These are phyloP conservation scores for Drosophila pseudotalamancana DNA, from an alignment of 2,888 invertebrate species.

Conservation along the genomic window DNA sequence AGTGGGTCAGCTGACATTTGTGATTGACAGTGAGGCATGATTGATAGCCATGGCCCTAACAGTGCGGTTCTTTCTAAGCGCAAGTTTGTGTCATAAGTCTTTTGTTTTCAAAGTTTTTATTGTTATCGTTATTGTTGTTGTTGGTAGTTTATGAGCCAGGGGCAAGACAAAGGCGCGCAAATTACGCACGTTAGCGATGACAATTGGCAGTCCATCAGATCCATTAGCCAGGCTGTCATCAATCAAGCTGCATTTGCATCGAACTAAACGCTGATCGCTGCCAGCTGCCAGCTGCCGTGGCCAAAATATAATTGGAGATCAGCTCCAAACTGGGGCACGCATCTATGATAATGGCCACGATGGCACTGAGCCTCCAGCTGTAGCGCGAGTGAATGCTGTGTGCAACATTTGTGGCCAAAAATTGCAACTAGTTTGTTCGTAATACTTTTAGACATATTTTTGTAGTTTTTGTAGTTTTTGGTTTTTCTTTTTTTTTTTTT, in stretches of 20 bases:
- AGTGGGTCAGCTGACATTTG: constrained; percentile 16
- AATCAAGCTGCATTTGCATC: constrained; percentile 73
- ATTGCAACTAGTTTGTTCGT: constrained; percentile 55
- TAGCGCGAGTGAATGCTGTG: constrained; percentile 37
- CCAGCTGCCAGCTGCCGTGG: constrained; percentile 20
- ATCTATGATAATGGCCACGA: constrained; percentile 29
- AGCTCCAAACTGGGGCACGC: constrained; percentile 64
- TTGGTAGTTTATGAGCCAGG: too few relatives aligned
- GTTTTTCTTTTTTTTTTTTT: constrained; percentile 5
- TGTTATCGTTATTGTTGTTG: neutral
- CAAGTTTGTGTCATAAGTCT: constrained; percentile 63
- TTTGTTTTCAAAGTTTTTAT: constrained; percentile 36
- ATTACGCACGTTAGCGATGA: constrained; percentile 56
- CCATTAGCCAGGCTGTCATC: constrained; percentile 40
- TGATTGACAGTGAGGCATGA: constrained; percentile 31
- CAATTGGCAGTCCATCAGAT: constrained; percentile 46
- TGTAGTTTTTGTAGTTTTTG: constrained; percentile 21
- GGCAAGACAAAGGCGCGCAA: constrained; percentile 36
- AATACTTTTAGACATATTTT: constrained; percentile 8
- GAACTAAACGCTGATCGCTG: too few relatives aligned
- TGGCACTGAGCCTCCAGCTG: constrained; percentile 1
- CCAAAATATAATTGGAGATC: constrained; percentile 65
- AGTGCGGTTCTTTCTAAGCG: constrained; percentile 13
- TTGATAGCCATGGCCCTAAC: constrained; percentile 41
- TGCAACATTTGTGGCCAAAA: constrained; percentile 32